Evolutionary conservation across 2,888 invertebrate species (phyloP).

Genomic region (Lutraria lutraria): DNA sequence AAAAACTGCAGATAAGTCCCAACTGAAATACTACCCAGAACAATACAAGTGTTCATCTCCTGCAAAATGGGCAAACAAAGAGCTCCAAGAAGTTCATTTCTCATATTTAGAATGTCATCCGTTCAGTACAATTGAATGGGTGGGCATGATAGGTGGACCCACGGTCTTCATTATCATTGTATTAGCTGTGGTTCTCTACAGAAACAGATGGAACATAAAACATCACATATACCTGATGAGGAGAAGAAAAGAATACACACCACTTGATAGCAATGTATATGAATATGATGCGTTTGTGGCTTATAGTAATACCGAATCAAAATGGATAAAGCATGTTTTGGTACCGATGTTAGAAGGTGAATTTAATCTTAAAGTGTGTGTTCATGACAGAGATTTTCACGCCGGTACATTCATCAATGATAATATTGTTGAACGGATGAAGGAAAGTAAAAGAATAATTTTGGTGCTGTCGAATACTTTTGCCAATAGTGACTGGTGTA

Average conservation of each 20-base stretch:
- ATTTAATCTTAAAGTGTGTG: not conserved
- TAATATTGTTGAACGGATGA: slow-evolving; percentile 21
- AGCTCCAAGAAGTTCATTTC: not conserved
- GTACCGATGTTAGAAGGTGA: slow-evolving; percentile 25
- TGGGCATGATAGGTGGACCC: not conserved
- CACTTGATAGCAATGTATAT: slow-evolving; percentile 1
- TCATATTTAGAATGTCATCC: slow-evolving; percentile 35
- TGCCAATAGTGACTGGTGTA: slow-evolving; percentile 25
- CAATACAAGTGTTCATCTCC: slow-evolving; percentile 1
- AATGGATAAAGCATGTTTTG: not conserved
- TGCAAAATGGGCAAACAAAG: not conserved
- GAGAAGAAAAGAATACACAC: slow-evolving; percentile 10
- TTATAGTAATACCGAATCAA: not conserved
- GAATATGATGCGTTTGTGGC: slow-evolving; percentile 28
- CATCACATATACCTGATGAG: slow-evolving; percentile 31
- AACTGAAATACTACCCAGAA: not conserved
- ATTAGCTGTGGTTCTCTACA: not conserved
- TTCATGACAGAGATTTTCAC: slow-evolving; percentile 32
- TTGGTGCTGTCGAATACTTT: slow-evolving; percentile 32
- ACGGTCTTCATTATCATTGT: not conserved
- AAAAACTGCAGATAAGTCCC: not conserved
- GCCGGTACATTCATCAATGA: slow-evolving; percentile 28
- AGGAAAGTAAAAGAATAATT: slow-evolving; percentile 5
- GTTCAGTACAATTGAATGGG: not conserved
- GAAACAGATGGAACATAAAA: slow-evolving; percentile 31